These are phyloP conservation scores for Erpetoichthys calabaricus DNA, from an alignment of 2,797 vertebrate genomes.

Conservation along the genomic window DNA sequence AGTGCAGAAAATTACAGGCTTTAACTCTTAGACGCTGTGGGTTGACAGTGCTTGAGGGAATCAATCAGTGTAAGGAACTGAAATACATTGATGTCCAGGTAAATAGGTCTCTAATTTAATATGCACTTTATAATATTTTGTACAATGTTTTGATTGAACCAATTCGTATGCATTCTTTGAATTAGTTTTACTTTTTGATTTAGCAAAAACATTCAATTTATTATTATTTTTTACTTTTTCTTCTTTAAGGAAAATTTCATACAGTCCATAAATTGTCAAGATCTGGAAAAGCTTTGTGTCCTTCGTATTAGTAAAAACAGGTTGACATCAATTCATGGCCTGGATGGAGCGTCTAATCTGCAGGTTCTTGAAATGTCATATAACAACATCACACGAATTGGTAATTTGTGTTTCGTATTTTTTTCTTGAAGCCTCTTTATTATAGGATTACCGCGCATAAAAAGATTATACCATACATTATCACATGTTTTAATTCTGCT, in stretches of 20 bases:
- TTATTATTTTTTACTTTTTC: too few species aligned
- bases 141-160: too few species aligned
- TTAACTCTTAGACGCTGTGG: conserved; percentile 67
- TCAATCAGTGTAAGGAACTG: conserved; percentile 53
- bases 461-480: too few species aligned
- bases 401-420: conserved; percentile 44
- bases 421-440: background rate
- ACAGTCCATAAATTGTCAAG: conserved; percentile 61
- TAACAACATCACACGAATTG: conserved; percentile 75
- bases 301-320: conserved; percentile 65
- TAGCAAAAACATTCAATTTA: too few species aligned
- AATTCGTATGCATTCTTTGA: too few species aligned
- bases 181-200: too few species aligned
- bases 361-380: conserved; percentile 68
- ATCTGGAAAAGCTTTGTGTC: conserved; percentile 57
- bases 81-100: conserved; percentile 72
- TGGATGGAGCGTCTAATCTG: conserved; percentile 61
- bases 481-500: too few species aligned
- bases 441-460: conserved; percentile 6
- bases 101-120: conserved; percentile 6
- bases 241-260: conserved; percentile 71
- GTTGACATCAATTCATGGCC: conserved; percentile 69
- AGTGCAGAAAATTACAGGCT: conserved; percentile 56
- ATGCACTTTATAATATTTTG: background rate
- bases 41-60: conserved; percentile 56